Conservation (phyloP, 2,113 vertebrate species). For the Stegostoma tigrinum region DNA sequence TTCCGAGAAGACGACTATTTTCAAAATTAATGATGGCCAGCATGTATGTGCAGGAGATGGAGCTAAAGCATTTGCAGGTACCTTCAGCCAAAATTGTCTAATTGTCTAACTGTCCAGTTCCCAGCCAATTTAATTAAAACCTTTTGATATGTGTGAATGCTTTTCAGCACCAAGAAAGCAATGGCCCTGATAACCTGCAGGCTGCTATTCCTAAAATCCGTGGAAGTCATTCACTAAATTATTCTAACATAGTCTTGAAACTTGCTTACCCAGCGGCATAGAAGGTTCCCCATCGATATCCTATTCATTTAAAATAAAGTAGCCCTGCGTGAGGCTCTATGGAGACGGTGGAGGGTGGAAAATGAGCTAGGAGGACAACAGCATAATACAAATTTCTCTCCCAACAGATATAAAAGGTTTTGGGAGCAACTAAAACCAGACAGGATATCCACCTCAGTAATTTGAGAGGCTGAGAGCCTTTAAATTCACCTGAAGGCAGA, state of each 20-base stretch:
- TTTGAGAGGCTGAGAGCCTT: neutral
- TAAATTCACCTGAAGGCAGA: neutral
- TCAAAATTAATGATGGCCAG: neutral
- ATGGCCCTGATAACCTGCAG: neutral
- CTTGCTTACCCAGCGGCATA: neutral
- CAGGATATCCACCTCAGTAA: neutral
- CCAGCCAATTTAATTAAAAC: neutral
- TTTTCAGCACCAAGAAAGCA: neutral
- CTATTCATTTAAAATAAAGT: neutral
- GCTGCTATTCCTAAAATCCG: neutral
- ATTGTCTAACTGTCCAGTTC: neutral
- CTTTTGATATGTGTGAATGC: neutral
- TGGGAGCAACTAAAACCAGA: neutral
- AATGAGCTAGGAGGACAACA: neutral
- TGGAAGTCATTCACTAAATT: neutral
- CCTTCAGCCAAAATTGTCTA: neutral
- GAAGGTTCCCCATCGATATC: neutral
- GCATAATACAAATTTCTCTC: neutral
- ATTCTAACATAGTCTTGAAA: neutral
- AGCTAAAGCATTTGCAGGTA: neutral
- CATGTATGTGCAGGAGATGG: neutral
- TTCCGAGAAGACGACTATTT: neutral
- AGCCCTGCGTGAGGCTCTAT: neutral
- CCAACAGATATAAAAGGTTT: neutral
- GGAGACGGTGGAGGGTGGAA: neutral